These are phyloP conservation scores for Cryptosula pallasiana DNA, from an alignment of 2,888 invertebrate genomes.

Conservation along the genomic window DNA sequence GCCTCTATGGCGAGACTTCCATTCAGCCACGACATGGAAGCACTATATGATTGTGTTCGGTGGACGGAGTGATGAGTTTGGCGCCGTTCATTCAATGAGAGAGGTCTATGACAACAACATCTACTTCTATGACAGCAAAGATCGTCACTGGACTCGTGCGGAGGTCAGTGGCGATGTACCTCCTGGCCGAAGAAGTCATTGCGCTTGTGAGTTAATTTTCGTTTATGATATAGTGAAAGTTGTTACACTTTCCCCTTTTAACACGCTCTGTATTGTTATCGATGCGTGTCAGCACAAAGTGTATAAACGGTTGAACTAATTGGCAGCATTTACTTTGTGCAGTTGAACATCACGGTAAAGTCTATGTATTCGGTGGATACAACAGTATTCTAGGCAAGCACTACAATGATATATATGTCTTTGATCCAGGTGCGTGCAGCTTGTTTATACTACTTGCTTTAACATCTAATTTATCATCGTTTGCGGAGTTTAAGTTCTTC, in stretches of 20 bases:
- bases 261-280: no score
- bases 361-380: conserved; percentile 87
- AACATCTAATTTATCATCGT: conserved; percentile 23
- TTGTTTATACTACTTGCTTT: neutral
- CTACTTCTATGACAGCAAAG: conserved; percentile 64
- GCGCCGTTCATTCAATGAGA: conserved; percentile 61
- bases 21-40: conserved; percentile 69
- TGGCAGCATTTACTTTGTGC: no score
- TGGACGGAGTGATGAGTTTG: conserved; percentile 72
- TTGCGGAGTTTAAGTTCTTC: neutral
- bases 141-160: conserved; percentile 64
- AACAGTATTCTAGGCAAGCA: conserved; percentile 72
- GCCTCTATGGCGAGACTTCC: conserved; percentile 77
- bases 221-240: no score
- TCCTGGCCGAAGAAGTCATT: conserved; percentile 79
- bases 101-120: conserved; percentile 75
- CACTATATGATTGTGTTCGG: conserved; percentile 84
- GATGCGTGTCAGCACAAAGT: no score
- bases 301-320: no score
- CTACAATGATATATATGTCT: conserved; percentile 77
- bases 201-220: conserved; percentile 67
- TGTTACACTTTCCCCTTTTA: no score
- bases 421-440: conserved; percentile 55
- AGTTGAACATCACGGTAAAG: conserved; percentile 71
- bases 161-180: conserved; percentile 63